A percentile compares a stretch with the other conserved stretches of the same genome.
Conservation (phyloP, 2,113 vertebrate genomes). For the Poeciliopsis occidentalis region DNA sequence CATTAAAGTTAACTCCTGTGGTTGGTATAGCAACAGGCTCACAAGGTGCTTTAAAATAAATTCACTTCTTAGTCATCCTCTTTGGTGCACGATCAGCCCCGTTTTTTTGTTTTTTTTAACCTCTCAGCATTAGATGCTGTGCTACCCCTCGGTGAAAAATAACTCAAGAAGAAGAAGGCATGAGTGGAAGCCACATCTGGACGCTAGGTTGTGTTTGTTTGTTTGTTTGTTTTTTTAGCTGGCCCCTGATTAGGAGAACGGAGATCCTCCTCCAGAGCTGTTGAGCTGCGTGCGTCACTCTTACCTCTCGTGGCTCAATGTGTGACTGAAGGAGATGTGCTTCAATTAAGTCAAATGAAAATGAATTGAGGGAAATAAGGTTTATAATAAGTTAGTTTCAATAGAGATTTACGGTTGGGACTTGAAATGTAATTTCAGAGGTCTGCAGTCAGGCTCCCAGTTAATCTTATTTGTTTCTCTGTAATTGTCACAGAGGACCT, state of each 20-base stretch:
- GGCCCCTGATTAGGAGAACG: not conserved
- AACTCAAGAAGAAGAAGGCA: not conserved
- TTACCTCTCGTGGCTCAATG: conserved; percentile 3
- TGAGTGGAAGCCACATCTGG: conserved; percentile 2
- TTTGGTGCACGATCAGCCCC: not conserved
- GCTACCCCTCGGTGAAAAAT: not conserved
- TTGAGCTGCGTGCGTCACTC: conserved; percentile 19
- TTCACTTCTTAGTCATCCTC: not conserved
- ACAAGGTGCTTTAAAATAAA: conserved; percentile 32
- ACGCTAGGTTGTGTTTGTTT: not conserved
- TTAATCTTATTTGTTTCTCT: conserved; percentile 1
- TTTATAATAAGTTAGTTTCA: not conserved
- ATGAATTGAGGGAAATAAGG: conserved; percentile 9
- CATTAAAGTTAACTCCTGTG: conserved; percentile 2
- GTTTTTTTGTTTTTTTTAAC: not conserved
- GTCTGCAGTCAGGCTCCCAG: not conserved
- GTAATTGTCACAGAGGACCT: not conserved
- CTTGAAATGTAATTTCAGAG: conserved; percentile 5
- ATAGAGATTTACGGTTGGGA: conserved; percentile 5
- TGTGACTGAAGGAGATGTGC: conserved; percentile 8
- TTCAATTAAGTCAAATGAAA: conserved; percentile 2
- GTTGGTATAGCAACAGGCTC: conserved; percentile 62
- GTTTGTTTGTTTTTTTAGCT: not conserved
- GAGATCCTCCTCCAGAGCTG: not conserved
- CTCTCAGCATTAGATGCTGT: not conserved